phyloP scores from a whole-genome alignment of 2,888 invertebrate genomes.

The Abscondita cerata region DNA sequence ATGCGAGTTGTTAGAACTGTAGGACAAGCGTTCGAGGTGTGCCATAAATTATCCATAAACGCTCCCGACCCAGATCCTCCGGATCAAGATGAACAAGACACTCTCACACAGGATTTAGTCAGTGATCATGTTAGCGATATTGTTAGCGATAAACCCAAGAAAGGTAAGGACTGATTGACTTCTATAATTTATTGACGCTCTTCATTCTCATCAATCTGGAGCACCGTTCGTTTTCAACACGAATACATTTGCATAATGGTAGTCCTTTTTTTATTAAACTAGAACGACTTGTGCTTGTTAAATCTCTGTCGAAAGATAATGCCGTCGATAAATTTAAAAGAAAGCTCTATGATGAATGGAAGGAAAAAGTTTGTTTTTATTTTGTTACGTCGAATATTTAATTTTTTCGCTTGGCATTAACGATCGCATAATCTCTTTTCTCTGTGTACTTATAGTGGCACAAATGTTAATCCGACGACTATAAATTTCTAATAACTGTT shows the following conservation, averaged over 20 bases:
- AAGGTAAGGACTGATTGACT: conserved; percentile 59
- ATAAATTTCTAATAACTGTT: no score
- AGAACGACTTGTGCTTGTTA: neutral
- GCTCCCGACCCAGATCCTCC: conserved; percentile 59
- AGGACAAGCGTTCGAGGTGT: conserved; percentile 99
- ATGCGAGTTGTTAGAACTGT: conserved; percentile 98
- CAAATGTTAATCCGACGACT: no score
- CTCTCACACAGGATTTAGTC: conserved; percentile 57
- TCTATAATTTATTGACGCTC: conserved; percentile 12
- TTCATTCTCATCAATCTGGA: neutral
- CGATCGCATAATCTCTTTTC: no score
- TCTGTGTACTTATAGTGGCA: no score
- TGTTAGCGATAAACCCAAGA: conserved; percentile 64
- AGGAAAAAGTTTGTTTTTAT: no score
- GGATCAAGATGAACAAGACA: conserved; percentile 62
- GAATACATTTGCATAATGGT: neutral
- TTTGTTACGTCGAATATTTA: no score
- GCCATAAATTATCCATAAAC: conserved; percentile 87
- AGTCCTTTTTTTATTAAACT: neutral
- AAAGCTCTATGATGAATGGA: no score
- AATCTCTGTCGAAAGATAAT: no score
- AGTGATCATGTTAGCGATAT: conserved; percentile 61
- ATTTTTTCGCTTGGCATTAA: no score
- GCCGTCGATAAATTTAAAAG: no score
- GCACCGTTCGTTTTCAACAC: neutral